phyloP scores from a whole-genome alignment of 2,113 vertebrate species.

The Cyphomyrus discorhynchus region DNA sequence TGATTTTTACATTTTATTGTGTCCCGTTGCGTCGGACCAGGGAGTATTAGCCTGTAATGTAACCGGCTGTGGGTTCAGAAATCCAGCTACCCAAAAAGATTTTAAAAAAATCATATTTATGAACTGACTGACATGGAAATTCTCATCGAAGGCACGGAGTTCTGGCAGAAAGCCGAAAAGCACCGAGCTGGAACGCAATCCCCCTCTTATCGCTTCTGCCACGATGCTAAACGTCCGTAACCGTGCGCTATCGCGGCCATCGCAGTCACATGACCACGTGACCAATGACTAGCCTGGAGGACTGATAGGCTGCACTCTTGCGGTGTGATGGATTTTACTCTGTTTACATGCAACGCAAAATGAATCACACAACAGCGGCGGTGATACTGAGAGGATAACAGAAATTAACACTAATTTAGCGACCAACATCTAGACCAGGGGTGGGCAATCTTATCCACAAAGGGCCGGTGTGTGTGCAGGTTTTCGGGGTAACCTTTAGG shows the following conservation, averaged over 20 bases:
- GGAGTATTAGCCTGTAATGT: neutral
- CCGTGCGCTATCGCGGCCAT: neutral
- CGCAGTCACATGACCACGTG: neutral
- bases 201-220: neutral
- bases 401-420: neutral
- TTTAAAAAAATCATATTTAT: neutral
- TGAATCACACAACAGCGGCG: neutral
- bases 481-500: neutral
- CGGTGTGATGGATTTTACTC: neutral
- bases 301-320: no score
- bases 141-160: neutral
- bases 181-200: neutral
- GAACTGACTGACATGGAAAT: neutral
- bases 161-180: neutral
- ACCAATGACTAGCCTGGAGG: neutral
- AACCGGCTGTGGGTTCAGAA: neutral
- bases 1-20: neutral
- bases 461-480: no score
- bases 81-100: neutral
- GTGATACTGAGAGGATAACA: neutral
- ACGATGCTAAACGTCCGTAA: neutral
- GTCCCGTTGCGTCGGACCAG: neutral
- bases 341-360: neutral
- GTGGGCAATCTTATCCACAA: neutral
- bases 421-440: neutral